Evolutionary conservation across 2,888 invertebrate genomes (phyloP).

Genomic region (Sminthurides aquaticus): DNA sequence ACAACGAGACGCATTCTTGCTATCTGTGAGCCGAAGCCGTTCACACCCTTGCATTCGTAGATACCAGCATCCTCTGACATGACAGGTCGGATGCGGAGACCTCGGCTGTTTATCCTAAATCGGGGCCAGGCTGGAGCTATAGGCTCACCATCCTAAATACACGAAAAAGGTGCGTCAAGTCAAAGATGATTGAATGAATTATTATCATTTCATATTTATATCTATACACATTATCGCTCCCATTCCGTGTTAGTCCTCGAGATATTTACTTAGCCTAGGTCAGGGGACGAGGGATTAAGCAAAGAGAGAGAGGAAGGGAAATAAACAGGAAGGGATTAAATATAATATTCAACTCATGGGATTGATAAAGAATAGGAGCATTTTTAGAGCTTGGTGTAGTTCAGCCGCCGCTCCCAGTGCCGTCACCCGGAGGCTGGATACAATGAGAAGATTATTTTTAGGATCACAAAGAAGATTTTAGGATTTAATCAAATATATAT

Average conservation of each 20-base stretch:
- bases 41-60: slow-evolving; percentile 41
- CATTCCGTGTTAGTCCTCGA: too few relatives aligned
- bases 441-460: too few relatives aligned
- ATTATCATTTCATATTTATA: too few relatives aligned
- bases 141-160: slow-evolving; percentile 39
- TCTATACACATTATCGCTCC: too few relatives aligned
- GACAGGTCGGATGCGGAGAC: slow-evolving; percentile 36
- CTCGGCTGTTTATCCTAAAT: slow-evolving; percentile 30
- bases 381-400: too few relatives aligned
- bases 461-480: too few relatives aligned
- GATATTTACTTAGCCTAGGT: neutral
- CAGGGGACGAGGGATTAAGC: neutral
- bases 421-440: too few relatives aligned
- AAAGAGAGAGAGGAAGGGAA: neutral
- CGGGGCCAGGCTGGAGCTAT: slow-evolving; percentile 41
- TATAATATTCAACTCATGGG: too few relatives aligned
- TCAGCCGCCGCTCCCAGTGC: too few relatives aligned
- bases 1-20: slow-evolving; percentile 40
- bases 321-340: neutral
- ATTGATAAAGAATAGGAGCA: too few relatives aligned
- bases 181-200: too few relatives aligned
- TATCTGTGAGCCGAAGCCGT: slow-evolving; percentile 40
- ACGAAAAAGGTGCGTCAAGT: neutral
- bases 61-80: slow-evolving; percentile 38
- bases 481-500: too few relatives aligned